Evolutionary conservation across 1,140 invertebrate species (phyloP).

Genomic region (Drosophila melanica): DNA sequence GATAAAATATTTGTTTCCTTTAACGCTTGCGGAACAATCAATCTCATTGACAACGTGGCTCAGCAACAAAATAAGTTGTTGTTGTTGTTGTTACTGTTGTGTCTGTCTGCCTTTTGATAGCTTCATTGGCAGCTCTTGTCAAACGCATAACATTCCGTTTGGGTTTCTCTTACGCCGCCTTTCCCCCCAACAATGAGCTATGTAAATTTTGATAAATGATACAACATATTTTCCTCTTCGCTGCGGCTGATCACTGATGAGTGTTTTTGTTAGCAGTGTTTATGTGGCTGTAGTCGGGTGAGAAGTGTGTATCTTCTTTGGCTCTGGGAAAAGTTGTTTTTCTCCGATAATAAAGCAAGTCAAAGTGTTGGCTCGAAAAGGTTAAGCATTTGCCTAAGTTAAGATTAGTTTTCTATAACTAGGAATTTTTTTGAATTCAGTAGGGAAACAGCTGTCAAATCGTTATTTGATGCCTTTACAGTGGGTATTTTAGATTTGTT

Average conservation of each 20-base stretch:
- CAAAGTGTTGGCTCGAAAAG: no score
- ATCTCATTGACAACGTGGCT: conserved; percentile 63
- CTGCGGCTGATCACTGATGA: conserved; percentile 41
- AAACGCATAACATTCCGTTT: conserved; percentile 64
- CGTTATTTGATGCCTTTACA: no score
- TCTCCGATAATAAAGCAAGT: no score
- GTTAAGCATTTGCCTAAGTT: no score
- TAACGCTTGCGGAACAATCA: conserved; percentile 49
- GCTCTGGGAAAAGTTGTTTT: conserved; percentile 20
- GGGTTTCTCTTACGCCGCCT: not conserved
- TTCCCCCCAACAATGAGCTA: conserved; percentile 20
- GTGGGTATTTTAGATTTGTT: no score
- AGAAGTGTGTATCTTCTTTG: no score
- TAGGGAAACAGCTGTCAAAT: no score
- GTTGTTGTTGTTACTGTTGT: not conserved
- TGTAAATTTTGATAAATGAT: conserved; percentile 72
- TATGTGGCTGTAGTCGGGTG: not conserved
- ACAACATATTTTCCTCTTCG: conserved; percentile 12
- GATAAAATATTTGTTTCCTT: conserved; percentile 21
- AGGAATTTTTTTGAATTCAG: no score
- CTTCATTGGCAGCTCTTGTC: conserved; percentile 65
- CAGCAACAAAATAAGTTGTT: not conserved
- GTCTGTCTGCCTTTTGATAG: conserved; percentile 38
- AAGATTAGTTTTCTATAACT: no score
- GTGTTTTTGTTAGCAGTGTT: not conserved